Evolutionary conservation across 2,797 vertebrate genomes (phyloP), one percentile per base, ranked within the genome.

Genomic region (Neosilurus mollespiculum): DNA sequence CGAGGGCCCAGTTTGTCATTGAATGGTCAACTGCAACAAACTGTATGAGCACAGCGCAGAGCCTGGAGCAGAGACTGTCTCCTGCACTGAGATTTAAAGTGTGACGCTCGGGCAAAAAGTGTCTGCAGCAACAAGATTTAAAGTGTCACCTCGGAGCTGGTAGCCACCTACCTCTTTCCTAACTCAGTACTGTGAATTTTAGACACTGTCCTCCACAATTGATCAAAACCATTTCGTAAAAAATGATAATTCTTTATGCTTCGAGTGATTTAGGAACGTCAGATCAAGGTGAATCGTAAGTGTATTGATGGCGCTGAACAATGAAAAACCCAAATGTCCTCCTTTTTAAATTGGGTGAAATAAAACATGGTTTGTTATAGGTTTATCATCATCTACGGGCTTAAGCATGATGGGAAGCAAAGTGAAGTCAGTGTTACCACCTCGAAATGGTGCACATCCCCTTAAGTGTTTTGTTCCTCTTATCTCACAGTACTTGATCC

Each of bases 1-100:
- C 72, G 61, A 83, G 64, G 82, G 66, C 64, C 54, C 24, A 34
- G 64, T 86, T 84, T 82, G 84, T 86, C 86, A 87, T 83, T 84
- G 82, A 81, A 87, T 75, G 82, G 76, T 72, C 51, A 78, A 49
- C 24, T 77, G 37, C 64, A 43, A 85, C 69, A 70, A 80, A 88
- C 53, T 58, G 79, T 15, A 26, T 34, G 69, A 37, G 15, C 59
- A 70, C 75, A 81, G 34, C 37, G 18, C n/a, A 66, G 75, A 82
- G 71, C 56, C 71, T 67, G 20, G 62, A 83, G 85, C 71, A 66
- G 81, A 70, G 77, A 24, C 20, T 53, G 77, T 77, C 58, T 66
- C 58, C 78, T 78, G 43, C 80, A 66, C 67, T 56, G 56, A 85
- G 51, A 80, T 87, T 82, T 78, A 83, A 78, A 83, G 64, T 62